A percentile compares a stretch with the other conserved stretches of the same genome.
phyloP scores from a whole-genome alignment of 2,797 vertebrate species.

The Oreortyx pictus region DNA sequence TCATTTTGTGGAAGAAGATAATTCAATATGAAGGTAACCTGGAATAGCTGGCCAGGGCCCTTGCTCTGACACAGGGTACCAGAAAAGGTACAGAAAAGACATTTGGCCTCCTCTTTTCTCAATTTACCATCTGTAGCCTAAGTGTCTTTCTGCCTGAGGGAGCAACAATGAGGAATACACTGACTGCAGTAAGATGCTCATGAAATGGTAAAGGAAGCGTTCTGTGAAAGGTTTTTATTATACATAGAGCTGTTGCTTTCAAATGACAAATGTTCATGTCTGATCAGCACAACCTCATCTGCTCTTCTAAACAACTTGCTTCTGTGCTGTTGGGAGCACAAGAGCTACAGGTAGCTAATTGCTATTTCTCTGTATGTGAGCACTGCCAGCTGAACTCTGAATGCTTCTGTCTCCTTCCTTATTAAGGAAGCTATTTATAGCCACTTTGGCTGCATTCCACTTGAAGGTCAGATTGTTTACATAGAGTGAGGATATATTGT shows the following conservation, averaged over 20 bases:
- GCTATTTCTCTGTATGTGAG: background rate
- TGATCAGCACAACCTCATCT: background rate
- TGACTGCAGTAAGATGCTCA: fast-evolving
- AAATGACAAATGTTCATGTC: background rate
- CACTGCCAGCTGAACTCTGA: background rate
- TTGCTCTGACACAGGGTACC: background rate
- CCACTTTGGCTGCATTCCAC: conserved; percentile 72
- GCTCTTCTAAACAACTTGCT: background rate
- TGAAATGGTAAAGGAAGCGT: background rate
- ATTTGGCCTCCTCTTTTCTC: background rate
- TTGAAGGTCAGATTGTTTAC: conserved; percentile 77
- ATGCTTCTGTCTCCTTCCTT: conserved; percentile 38
- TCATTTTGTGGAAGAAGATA: background rate
- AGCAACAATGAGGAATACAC: fast-evolving
- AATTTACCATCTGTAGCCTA: background rate
- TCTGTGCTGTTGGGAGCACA: background rate
- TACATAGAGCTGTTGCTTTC: background rate
- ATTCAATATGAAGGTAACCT: background rate
- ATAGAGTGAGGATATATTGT: conserved; percentile 69
- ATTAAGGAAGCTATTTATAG: conserved; percentile 76
- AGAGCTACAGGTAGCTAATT: conserved; percentile 20
- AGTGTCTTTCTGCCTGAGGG: background rate
- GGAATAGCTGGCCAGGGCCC: background rate
- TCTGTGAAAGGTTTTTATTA: background rate
- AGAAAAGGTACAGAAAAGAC: background rate